These are phyloP conservation scores for Tiaroga cobitis DNA, from an alignment of 2,797 vertebrate species.

Conservation along the genomic window DNA sequence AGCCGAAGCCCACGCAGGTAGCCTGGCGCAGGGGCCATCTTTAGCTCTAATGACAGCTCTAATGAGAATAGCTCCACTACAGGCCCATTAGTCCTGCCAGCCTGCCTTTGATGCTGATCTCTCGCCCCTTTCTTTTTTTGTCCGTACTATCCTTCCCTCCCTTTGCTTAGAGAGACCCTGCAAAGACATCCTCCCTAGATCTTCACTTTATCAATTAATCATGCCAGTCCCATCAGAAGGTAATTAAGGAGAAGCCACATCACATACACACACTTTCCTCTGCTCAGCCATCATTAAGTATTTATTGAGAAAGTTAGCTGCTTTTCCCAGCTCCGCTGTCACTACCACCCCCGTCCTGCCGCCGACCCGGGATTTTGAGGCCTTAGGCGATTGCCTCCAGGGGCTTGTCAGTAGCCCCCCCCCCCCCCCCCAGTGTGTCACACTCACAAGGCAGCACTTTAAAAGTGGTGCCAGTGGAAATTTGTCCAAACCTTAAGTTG, in stretches of 20 bases:
- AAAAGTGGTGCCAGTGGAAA: slow-evolving; percentile 69
- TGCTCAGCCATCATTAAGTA: slow-evolving; percentile 93
- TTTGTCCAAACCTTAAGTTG: slow-evolving; percentile 86
- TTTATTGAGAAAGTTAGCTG: slow-evolving; percentile 92
- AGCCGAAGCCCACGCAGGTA: slow-evolving; percentile 74
- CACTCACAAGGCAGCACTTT: slow-evolving; percentile 75
- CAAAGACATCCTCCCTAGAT: slow-evolving; percentile 87
- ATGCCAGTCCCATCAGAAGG: slow-evolving; percentile 94
- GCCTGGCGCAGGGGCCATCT: slow-evolving; percentile 66
- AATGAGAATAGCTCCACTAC: slow-evolving; percentile 92
- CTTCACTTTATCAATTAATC: slow-evolving; percentile 98
- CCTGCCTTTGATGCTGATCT: slow-evolving; percentile 96
- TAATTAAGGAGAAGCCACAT: slow-evolving; percentile 96
- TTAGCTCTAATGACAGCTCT: slow-evolving; percentile 91
- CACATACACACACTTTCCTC: slow-evolving; percentile 71
- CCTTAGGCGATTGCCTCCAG: slow-evolving; percentile 83
- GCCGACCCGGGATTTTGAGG: slow-evolving; percentile 74
- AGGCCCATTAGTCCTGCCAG: slow-evolving; percentile 93
- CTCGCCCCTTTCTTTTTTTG: slow-evolving; percentile 23
- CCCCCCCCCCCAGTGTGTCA: slow-evolving; percentile 66
- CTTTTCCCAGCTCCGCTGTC: slow-evolving; percentile 79
- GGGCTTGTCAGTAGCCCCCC: slow-evolving; percentile 74
- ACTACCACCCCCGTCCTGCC: slow-evolving; percentile 5
- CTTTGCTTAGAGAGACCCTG: slow-evolving; percentile 74
- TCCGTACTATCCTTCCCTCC: slow-evolving; percentile 56